Percentiles rank a stretch among this genome's conserved stretches.
Conservation (phyloP, 2,113 vertebrate genomes). For the Lamprotornis superbus region DNA sequence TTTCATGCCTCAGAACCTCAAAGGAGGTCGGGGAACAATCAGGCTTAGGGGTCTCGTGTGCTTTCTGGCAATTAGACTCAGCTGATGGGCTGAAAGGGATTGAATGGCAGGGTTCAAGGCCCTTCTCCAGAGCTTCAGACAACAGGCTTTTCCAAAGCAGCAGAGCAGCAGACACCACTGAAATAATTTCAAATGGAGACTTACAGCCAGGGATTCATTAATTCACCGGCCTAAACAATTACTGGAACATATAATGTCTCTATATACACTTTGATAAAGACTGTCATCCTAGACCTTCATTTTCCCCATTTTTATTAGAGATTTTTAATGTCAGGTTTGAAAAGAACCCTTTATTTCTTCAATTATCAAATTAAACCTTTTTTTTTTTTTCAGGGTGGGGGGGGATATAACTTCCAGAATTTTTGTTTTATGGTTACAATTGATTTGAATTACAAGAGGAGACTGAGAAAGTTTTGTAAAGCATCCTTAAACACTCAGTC, state of each 20-base stretch:
- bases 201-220: slow-evolving; percentile 83
- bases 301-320: slow-evolving; percentile 73
- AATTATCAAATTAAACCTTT: slow-evolving; percentile 73
- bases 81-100: slow-evolving; percentile 98
- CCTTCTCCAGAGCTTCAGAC: slow-evolving; percentile 95
- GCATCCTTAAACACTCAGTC: slow-evolving; percentile 37
- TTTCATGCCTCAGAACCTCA: slow-evolving; percentile 99
- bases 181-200: slow-evolving; percentile 98
- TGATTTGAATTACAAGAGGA: slow-evolving; percentile 57
- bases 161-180: slow-evolving; percentile 86
- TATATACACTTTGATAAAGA: slow-evolving; percentile 84
- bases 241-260: slow-evolving; percentile 83
- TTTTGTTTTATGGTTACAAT: slow-evolving; percentile 66
- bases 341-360: slow-evolving; percentile 72
- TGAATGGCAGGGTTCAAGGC: slow-evolving; percentile 99
- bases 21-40: slow-evolving; percentile 99
- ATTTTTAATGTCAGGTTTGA: slow-evolving; percentile 75
- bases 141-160: slow-evolving; percentile 91
- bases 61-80: slow-evolving; percentile 99
- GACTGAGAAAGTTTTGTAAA: slow-evolving; percentile 57
- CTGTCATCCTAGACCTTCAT: slow-evolving; percentile 79
- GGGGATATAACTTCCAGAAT: slow-evolving; percentile 52
- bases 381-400: background rate
- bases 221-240: slow-evolving; percentile 86
- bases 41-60: slow-evolving; percentile 94